Evolutionary conservation across 1,140 invertebrate species (phyloP), one percentile per base, ranked within the genome.

Genomic region (Oryctes rhinoceros): DNA sequence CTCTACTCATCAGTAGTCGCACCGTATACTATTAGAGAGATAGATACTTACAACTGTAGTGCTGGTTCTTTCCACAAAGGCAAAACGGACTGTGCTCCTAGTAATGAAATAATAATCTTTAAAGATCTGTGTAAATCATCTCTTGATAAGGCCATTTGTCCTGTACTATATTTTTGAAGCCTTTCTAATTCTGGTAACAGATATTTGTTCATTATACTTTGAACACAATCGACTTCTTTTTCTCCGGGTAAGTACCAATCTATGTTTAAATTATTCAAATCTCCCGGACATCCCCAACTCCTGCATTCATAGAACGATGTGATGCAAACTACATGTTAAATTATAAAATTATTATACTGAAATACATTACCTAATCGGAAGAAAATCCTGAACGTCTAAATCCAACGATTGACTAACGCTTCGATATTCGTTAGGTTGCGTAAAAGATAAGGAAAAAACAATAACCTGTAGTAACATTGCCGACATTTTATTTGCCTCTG

Each of bases 261-360:
- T 2, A 96, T 88, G 7, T 92, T 89, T 11, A 95, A 87, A 4
- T 92, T 89, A 37, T 93, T 88, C 4, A 94, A 84, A 83, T 94
- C 88, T 11, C 92, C 90, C 0, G 92, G 88, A 80, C 91, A 89
- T 0, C 95, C 96, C 97, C 97, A 98, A 81, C 97, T 92, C 10
- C 93, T 93, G 78, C 53, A 83, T 79, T 83, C 81, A 82, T 20
- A 35, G 0, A 71, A 35, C 30, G 30, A 71, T 71, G 13, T 80
- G 84, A 5, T 71, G 15, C 7, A 71, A 35, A 10, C 24, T 71
- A 35, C 9, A 71, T 35, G 35, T 71, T 74, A 24, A 20, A 37
- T 10, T 0, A 74, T 71, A 37, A 24, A 20, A 37, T 10, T 0
- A 74, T 24, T 24, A 74, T 13, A 37, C 30, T 44, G 5, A 39